phyloP scores from a whole-genome alignment of 2,888 invertebrate species.

The Scaptomyza flava region DNA sequence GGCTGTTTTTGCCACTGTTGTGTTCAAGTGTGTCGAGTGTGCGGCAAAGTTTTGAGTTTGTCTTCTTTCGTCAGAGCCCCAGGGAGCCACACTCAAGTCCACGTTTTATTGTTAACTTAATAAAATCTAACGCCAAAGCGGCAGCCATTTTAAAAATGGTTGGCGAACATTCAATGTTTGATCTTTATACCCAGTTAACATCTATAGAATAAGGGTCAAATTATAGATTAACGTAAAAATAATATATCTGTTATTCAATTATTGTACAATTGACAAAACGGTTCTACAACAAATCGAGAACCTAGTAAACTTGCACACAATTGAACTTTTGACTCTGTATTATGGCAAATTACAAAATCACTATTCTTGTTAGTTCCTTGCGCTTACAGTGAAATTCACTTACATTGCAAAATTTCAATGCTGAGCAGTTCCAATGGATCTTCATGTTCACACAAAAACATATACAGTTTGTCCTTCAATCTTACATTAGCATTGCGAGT shows the following conservation, averaged over 20 bases:
- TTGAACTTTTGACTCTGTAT: too few relatives aligned
- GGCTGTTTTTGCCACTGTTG: conserved; percentile 51
- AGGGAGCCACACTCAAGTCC: conserved; percentile 32
- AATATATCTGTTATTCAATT: background rate
- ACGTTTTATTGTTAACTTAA: conserved; percentile 45
- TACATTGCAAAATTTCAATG: conserved; percentile 80
- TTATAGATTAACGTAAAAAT: background rate
- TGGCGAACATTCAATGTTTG: conserved; percentile 27
- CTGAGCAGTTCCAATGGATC: conserved; percentile 73
- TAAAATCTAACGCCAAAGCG: conserved; percentile 39
- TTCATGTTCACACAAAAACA: conserved; percentile 81
- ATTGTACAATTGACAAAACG: background rate
- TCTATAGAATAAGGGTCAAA: conserved; percentile 11
- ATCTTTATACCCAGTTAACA: conserved; percentile 15
- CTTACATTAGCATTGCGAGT: conserved; percentile 80
- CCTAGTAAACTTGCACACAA: too few relatives aligned
- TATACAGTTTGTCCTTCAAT: conserved; percentile 82
- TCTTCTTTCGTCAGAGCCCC: conserved; percentile 53
- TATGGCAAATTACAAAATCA: too few relatives aligned
- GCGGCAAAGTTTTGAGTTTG: conserved; percentile 51
- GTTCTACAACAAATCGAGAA: too few relatives aligned
- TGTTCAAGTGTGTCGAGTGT: conserved; percentile 27
- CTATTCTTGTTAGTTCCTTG: too few relatives aligned
- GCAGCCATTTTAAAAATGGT: conserved; percentile 21
- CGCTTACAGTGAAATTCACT: conserved; percentile 44